Percentiles rank a stretch among this genome's conserved stretches.
phyloP scores from a whole-genome alignment of 2,113 vertebrate genomes.

The Sinocyclocheilus anshuiensis region DNA sequence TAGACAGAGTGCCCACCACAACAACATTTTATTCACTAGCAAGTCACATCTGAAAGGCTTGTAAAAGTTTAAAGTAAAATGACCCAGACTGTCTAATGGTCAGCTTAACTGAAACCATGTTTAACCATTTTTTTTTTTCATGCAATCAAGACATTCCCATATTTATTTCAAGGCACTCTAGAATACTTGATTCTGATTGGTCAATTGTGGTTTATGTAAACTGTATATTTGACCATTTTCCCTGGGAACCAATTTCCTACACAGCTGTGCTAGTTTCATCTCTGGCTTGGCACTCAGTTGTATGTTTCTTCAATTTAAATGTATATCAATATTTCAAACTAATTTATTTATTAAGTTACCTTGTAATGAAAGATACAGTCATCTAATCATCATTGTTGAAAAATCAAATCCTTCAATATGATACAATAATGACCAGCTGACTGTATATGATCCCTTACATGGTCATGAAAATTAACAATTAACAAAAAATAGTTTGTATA shows the following conservation, averaged over 20 bases:
- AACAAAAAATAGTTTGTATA: neutral
- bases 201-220: neutral
- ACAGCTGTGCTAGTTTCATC: neutral
- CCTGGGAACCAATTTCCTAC: neutral
- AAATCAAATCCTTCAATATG: neutral
- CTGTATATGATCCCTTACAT: neutral
- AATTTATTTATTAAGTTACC: neutral
- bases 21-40: neutral
- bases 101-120: constrained; percentile 21
- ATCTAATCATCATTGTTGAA: neutral
- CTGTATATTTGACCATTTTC: neutral
- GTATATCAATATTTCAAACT: neutral
- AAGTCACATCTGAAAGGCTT: neutral
- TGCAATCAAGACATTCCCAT: neutral
- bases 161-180: neutral
- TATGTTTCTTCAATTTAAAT: neutral
- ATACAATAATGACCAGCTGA: neutral
- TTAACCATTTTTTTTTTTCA: neutral
- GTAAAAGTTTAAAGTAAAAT: neutral
- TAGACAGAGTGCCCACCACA: neutral
- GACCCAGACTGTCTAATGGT: constrained; percentile 7
- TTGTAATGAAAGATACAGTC: neutral
- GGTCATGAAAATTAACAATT: neutral
- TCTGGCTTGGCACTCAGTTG: neutral
- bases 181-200: neutral